Percentiles rank a stretch among this genome's conserved stretches.
phyloP scores from a whole-genome alignment of 1,140 invertebrate genomes.

The Aphelenchoides besseyi region DNA sequence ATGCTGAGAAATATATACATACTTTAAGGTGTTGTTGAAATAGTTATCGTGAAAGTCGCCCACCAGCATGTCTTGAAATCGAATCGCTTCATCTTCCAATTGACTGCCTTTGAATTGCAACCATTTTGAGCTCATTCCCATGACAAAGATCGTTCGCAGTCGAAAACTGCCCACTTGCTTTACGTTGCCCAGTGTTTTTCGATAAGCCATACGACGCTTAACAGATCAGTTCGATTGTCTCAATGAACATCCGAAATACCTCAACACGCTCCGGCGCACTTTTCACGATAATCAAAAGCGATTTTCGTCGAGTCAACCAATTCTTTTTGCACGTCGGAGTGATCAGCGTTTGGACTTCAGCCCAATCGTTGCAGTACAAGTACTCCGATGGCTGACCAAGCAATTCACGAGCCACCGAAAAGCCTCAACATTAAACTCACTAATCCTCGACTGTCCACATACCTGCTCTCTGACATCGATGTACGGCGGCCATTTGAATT shows the following conservation, averaged over 20 bases:
- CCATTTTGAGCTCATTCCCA: conserved; percentile 32
- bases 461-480: conserved; percentile 16
- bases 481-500: conserved; percentile 7
- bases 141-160: conserved; percentile 52
- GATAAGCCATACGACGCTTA: conserved; percentile 48
- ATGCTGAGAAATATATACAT: no score
- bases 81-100: conserved; percentile 29
- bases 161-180: conserved; percentile 34
- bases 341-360: conserved; percentile 20
- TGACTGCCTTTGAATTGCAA: background rate
- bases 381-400: conserved; percentile 16
- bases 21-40: conserved; percentile 54
- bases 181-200: conserved; percentile 44
- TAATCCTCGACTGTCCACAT: background rate
- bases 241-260: no score
- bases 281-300: conserved; percentile 52
- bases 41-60: conserved; percentile 52
- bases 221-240: conserved; percentile 15
- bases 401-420: conserved; percentile 37
- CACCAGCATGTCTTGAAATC: conserved; percentile 43
- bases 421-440: background rate
- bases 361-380: conserved; percentile 26
- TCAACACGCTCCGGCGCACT: conserved; percentile 41
- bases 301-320: conserved; percentile 35
- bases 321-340: conserved; percentile 32